Evolutionary conservation across 30 jellyfish, hydroid and myxozoan genomes (phyloP), one percentile per base, ranked within the genome.

Genomic region (Turritopsis dohrnii): DNA sequence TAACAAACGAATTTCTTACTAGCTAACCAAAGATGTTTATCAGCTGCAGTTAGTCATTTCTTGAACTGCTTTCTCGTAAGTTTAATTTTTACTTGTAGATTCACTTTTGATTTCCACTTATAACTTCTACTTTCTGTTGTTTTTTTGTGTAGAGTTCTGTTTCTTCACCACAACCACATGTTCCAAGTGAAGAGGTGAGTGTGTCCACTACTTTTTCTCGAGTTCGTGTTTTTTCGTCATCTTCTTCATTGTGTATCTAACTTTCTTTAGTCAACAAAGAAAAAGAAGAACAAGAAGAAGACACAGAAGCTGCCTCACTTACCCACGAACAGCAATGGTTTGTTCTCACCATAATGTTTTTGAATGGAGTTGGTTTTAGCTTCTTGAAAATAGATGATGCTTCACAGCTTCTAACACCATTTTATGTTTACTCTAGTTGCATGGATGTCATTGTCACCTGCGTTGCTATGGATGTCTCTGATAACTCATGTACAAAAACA

Each of bases 41-140:
- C 96, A 23, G 92, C 95, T 16, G 98, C 98, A 9, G 96, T 88
- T 22, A 88, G 98, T 65, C 98, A 92, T 79, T 92, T 92, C 79
- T 90, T 92, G 76, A 92, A 92, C 74, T 92, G 98, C 73, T 88
- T 92, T 72, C 80, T 92, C 96, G 98, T 92, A 72, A 84, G 92
- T 75, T n/a, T 41, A 5, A 5, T 41, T 41, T 41, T 3, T 41
- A 41, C 60, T 41, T 41, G 60, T 41, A 3, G 9, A 5, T 41
- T 41, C 60, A 41, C 5, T 41, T 41, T 41, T 41, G 60, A 13
- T 41, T 41, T 41, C n/a, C 13, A 13, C 60, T 3, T 3, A 41
- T 13, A 13, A 41, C 13, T 41, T 41, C 13, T 3, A 41, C 60
- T n/a, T n/a, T n/a, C n/a, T 21, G 19, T 52, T 26, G 22, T 65